Conservation (phyloP, 1,140 invertebrate genomes). For the Physella acuta region DNA sequence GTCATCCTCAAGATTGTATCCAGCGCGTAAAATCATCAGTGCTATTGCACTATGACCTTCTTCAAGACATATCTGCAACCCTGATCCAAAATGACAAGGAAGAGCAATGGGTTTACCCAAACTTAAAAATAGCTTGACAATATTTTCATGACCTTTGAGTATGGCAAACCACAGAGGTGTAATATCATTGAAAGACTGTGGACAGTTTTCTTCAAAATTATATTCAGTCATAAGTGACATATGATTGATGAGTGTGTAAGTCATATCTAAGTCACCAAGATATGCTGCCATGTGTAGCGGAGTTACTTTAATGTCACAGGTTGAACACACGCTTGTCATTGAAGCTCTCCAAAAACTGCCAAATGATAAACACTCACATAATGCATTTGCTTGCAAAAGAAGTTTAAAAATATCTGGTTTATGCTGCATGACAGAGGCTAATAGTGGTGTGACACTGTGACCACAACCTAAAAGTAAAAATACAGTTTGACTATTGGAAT, state of each 20-base stretch:
- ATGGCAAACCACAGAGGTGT: constrained; percentile 29
- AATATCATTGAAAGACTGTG: constrained; percentile 22
- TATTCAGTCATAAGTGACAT: constrained; percentile 3
- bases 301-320: constrained; percentile 25
- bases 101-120: constrained; percentile 24
- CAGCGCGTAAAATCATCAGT: constrained; percentile 24
- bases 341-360: constrained; percentile 24
- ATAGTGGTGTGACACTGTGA: constrained; percentile 27
- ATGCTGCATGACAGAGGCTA: constrained; percentile 25
- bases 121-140: constrained; percentile 24
- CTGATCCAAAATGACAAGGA: constrained; percentile 29
- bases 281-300: constrained; percentile 29
- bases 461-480: constrained; percentile 22
- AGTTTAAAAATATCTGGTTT: constrained; percentile 17
- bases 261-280: constrained; percentile 15
- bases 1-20: constrained; percentile 28
- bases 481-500: neutral
- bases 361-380: constrained; percentile 16
- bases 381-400: constrained; percentile 21
- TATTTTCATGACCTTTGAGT: constrained; percentile 22
- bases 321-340: constrained; percentile 24
- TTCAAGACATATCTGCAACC: constrained; percentile 22
- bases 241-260: constrained; percentile 1
- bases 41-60: constrained; percentile 20
- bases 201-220: neutral